Evolutionary conservation across 1,140 invertebrate genomes (phyloP), one percentile per base, ranked within the genome.

Genomic region (Conus ventricosus): DNA sequence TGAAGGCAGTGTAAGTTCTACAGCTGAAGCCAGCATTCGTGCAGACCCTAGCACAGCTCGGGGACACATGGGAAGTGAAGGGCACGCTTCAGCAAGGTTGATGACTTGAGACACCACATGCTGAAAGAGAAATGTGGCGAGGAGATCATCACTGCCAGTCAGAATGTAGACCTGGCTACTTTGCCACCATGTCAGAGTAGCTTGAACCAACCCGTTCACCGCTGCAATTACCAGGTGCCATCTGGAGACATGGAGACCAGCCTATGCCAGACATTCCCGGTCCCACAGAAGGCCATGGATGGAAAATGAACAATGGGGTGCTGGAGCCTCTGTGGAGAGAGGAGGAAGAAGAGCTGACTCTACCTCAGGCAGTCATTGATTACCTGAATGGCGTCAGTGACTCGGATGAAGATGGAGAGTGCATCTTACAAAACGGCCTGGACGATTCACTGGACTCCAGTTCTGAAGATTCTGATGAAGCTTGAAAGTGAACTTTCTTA

Each of bases 21-120:
- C 39, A 39, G 39, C 39, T 1, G 39, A 39, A 39, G 39, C 39
- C 39, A 39, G 39, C 39, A 39, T 39, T 39, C 39, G 39, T 39
- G 39, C 39, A 39, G 39, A 39, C 39, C 39, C 3, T 39, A 39
- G 39, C 39, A 39, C 39, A 39, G 39, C 39, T 39, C 3, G 39
- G 39, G 39, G 3, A 39, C 39, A 39, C 39, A 0, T 39, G 39
- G 39, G 85, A 4, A 60, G 39, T 39, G 39, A 39, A 39, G 39
- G 39, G 39, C 39, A 39, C 39, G 39, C 39, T 39, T 39, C 39
- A 39, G 39, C 39, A 39, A 39, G 39, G 39, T 39, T 39, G 39
- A 39, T 39, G 0, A 39, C 89, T 8, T 88, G 84, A 80, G 84
- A 89, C 27, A 87, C 84, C 39, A 1, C 39, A 39, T 39, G 39